These are phyloP conservation scores for Fissipunctia ypsillon DNA, from an alignment of 2,888 invertebrate genomes.

Conservation along the genomic window DNA sequence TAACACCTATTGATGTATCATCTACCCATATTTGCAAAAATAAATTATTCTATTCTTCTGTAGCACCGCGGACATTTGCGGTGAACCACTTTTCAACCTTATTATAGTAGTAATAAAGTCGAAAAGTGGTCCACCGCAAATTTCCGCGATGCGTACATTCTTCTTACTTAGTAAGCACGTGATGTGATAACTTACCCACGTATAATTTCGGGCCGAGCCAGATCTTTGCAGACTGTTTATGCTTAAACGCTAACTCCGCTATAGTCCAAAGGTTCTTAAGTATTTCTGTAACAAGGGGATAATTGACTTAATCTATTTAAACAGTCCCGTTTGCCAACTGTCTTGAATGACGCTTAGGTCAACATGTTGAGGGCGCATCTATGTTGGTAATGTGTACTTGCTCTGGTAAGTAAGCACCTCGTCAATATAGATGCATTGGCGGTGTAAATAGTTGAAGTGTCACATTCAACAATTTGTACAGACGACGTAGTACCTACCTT, in stretches of 20 bases:
- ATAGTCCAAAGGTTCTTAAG: constrained; percentile 78
- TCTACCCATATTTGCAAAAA: too few relatives aligned
- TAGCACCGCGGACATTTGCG: too few relatives aligned
- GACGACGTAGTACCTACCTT: not conserved
- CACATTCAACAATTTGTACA: constrained; percentile 15
- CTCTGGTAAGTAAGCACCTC: constrained; percentile 40
- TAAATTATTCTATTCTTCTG: too few relatives aligned
- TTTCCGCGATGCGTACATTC: too few relatives aligned
- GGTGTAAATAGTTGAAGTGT: constrained; percentile 49
- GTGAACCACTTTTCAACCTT: too few relatives aligned
- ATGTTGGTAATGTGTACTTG: constrained; percentile 32
- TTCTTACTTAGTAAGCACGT: constrained; percentile 21
- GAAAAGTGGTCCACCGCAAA: too few relatives aligned
- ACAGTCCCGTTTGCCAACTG: constrained; percentile 23
- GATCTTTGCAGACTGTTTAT: constrained; percentile 79
- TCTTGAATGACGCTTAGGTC: constrained; percentile 16
- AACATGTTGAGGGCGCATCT: constrained; percentile 40
- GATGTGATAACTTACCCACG: constrained; percentile 74
- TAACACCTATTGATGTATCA: too few relatives aligned
- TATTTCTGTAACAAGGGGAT: constrained; percentile 76
- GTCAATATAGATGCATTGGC: constrained; percentile 41
- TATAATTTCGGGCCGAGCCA: constrained; percentile 86
- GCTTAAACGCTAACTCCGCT: constrained; percentile 73
- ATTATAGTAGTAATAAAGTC: too few relatives aligned
- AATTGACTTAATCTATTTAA: constrained; percentile 25